phyloP scores from a whole-genome alignment of 2,797 vertebrate species.

The Hydrocynus forskahlii region DNA sequence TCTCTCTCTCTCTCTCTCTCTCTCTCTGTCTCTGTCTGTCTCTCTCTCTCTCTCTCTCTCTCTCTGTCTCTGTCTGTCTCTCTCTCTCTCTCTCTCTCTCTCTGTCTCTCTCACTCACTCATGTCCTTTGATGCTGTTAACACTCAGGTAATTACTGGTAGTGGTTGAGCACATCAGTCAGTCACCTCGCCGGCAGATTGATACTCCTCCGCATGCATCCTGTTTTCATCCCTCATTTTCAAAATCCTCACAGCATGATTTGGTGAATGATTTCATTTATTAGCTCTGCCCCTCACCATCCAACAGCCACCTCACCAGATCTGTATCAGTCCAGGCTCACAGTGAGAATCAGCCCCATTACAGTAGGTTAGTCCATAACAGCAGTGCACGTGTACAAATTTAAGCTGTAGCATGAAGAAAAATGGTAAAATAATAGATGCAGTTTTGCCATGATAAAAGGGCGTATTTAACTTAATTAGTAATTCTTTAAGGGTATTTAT shows the following conservation, averaged over 20 bases:
- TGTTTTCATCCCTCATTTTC: constrained; percentile 67
- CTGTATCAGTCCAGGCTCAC: background rate
- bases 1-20: too few relatives aligned
- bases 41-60: background rate
- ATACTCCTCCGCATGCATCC: constrained; percentile 59
- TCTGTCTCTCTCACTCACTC: background rate
- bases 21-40: too few relatives aligned
- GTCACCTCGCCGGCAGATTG: constrained; percentile 63
- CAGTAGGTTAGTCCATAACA: background rate
- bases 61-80: too few relatives aligned
- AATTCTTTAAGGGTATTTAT: too few relatives aligned
- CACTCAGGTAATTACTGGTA: constrained; percentile 75
- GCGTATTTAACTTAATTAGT: too few relatives aligned
- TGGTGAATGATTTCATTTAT: constrained; percentile 75
- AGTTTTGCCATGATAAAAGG: background rate
- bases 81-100: background rate
- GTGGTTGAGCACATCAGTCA: constrained; percentile 70
- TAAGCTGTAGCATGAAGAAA: background rate
- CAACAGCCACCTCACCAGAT: background rate
- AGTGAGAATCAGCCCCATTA: background rate
- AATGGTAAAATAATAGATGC: background rate
- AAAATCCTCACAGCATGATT: constrained; percentile 71
- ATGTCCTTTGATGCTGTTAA: constrained; percentile 60
- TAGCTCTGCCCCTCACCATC: constrained; percentile 57
- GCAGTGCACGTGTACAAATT: background rate